Evolutionary conservation across 2,888 invertebrate genomes (phyloP).

Genomic region (Synanthedon tipuliformis): DNA sequence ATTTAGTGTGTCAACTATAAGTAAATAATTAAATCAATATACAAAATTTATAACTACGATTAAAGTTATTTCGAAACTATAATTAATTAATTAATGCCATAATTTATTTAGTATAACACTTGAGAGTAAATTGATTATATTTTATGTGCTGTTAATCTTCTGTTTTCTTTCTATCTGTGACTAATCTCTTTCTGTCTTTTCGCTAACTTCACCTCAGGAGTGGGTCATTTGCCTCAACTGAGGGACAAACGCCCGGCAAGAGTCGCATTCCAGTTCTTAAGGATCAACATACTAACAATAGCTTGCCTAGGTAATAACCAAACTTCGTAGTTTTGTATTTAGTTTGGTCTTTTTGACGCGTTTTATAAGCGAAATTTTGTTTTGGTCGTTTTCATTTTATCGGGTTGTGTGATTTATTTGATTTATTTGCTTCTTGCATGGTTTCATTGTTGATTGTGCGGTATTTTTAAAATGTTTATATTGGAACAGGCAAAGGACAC

Average conservation of each 20-base stretch:
- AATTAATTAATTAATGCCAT: too few relatives aligned
- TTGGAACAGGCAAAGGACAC: constrained; percentile 75
- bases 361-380: not conserved
- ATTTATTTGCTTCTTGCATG: not conserved
- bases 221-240: constrained; percentile 64
- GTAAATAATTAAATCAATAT: too few relatives aligned
- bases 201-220: constrained; percentile 63
- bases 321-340: not conserved
- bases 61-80: too few relatives aligned
- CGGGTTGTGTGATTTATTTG: not conserved
- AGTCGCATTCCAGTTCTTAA: constrained; percentile 65
- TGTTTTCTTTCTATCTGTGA: constrained; percentile 34
- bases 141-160: constrained; percentile 27
- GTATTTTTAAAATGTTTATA: not conserved
- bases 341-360: not conserved
- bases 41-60: too few relatives aligned
- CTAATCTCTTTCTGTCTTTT: constrained; percentile 55
- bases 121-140: constrained; percentile 2
- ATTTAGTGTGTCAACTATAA: too few relatives aligned
- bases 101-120: too few relatives aligned
- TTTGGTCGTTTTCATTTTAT: not conserved
- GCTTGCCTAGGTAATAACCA: constrained; percentile 54
- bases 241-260: constrained; percentile 61
- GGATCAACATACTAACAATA: constrained; percentile 65
- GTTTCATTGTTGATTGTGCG: constrained; percentile 7